Evolutionary conservation across 2,888 invertebrate species (phyloP).

Genomic region (Drosophila melanosoma): DNA sequence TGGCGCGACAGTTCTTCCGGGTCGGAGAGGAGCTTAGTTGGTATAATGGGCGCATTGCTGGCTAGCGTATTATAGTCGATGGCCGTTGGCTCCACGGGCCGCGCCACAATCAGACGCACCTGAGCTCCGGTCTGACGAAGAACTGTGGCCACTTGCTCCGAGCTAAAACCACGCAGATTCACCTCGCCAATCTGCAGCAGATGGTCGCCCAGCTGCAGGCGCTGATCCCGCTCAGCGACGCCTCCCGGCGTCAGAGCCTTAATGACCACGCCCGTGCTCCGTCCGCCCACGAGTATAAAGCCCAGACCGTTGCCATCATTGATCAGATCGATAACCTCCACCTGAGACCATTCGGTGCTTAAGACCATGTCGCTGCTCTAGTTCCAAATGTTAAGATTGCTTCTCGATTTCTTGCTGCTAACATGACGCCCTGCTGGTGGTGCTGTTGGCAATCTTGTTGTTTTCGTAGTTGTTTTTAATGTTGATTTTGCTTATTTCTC

Average conservation of each 20-base stretch:
- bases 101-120: slow-evolving; percentile 95
- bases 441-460: slow-evolving; percentile 51
- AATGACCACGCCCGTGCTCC: slow-evolving; percentile 99
- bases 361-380: slow-evolving; percentile 88
- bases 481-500: slow-evolving; percentile 26
- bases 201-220: slow-evolving; percentile 98
- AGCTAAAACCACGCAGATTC: slow-evolving; percentile 97
- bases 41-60: slow-evolving; percentile 94
- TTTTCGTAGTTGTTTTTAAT: slow-evolving; percentile 50
- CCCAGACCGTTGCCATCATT: slow-evolving; percentile 99
- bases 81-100: slow-evolving; percentile 95
- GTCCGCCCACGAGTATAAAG: slow-evolving; percentile 98
- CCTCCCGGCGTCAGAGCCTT: slow-evolving; percentile 99
- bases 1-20: slow-evolving; percentile 95
- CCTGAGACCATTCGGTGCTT: slow-evolving; percentile 99
- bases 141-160: slow-evolving; percentile 96
- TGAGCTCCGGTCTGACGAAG: slow-evolving; percentile 88
- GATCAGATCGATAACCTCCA: slow-evolving; percentile 98
- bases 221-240: slow-evolving; percentile 97
- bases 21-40: slow-evolving; percentile 95
- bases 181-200: slow-evolving; percentile 98
- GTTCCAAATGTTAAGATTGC: slow-evolving; percentile 24
- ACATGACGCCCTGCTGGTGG: slow-evolving; percentile 46
- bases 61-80: slow-evolving; percentile 90
- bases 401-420: slow-evolving; percentile 37